Conservation (phyloP, 2,888 invertebrate species). For the Ypsolopha sequella region DNA sequence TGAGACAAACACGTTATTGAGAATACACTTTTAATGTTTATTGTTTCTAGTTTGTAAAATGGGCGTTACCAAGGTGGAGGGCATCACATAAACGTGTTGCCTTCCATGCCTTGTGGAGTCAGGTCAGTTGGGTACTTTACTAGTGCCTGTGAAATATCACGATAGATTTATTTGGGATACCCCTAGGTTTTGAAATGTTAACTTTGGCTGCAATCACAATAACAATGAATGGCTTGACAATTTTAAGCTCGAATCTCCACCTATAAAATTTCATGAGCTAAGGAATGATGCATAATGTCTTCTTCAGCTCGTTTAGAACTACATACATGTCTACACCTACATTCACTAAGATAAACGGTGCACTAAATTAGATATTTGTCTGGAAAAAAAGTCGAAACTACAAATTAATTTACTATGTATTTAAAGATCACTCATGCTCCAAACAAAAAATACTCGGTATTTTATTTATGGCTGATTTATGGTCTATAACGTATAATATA, state of each 20-base stretch:
- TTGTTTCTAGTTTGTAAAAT: slow-evolving; percentile 64
- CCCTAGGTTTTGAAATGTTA: not conserved
- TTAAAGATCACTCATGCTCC: too few relatives aligned
- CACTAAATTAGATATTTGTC: too few relatives aligned
- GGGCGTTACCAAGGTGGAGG: slow-evolving; percentile 66
- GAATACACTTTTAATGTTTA: too few relatives aligned
- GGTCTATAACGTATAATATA: too few relatives aligned
- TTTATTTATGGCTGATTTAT: too few relatives aligned
- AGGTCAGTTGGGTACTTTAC: slow-evolving; percentile 50
- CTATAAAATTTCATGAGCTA: not conserved
- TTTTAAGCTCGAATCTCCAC: not conserved
- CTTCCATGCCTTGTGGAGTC: slow-evolving; percentile 49
- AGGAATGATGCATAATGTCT: not conserved
- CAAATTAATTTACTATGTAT: too few relatives aligned
- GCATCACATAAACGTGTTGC: slow-evolving; percentile 62
- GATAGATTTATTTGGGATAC: not conserved
- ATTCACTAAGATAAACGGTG: too few relatives aligned
- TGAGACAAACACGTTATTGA: too few relatives aligned
- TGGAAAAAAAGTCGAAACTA: too few relatives aligned
- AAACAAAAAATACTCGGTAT: too few relatives aligned
- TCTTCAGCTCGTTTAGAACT: too few relatives aligned
- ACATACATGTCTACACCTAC: too few relatives aligned
- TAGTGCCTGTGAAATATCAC: not conserved
- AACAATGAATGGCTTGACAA: not conserved
- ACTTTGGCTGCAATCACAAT: not conserved